A percentile compares a stretch with the other conserved stretches of the same genome.
Conservation (phyloP, 1,140 invertebrate species). For the Meloidogyne exigua region DNA sequence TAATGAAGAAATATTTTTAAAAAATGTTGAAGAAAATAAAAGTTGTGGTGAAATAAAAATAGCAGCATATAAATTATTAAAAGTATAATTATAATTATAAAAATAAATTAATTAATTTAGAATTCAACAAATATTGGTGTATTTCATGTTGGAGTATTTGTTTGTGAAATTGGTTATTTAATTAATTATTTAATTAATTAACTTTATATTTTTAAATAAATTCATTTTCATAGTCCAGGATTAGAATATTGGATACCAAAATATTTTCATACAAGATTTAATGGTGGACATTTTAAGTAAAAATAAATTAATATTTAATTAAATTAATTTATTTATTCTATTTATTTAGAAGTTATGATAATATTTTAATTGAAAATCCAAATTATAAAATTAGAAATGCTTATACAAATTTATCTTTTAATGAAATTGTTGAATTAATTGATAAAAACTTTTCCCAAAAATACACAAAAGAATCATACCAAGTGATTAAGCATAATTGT, state of each 20-base stretch:
- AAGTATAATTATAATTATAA: no score
- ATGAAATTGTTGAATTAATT: neutral
- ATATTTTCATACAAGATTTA: slow-evolving; percentile 5
- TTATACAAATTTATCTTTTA: neutral
- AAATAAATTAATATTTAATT: neutral
- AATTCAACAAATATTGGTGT: no score
- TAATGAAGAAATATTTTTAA: no score
- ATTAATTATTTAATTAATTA: no score
- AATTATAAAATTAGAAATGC: neutral
- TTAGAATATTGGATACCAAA: slow-evolving; percentile 5
- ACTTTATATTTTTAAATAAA: neutral
- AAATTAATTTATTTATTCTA: neutral
- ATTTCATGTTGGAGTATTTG: no score
- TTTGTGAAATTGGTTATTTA: no score
- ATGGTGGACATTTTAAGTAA: neutral
- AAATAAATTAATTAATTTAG: no score
- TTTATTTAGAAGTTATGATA: neutral
- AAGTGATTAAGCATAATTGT: neutral
- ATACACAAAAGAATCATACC: neutral
- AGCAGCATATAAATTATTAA: no score
- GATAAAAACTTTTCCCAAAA: neutral
- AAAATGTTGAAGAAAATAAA: no score
- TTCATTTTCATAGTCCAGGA: slow-evolving; percentile 1
- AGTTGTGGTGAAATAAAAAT: no score
- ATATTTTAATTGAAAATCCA: neutral